phyloP scores from a whole-genome alignment of 92 coral and sea anemone species.

The Zoanthus solanderi region DNA sequence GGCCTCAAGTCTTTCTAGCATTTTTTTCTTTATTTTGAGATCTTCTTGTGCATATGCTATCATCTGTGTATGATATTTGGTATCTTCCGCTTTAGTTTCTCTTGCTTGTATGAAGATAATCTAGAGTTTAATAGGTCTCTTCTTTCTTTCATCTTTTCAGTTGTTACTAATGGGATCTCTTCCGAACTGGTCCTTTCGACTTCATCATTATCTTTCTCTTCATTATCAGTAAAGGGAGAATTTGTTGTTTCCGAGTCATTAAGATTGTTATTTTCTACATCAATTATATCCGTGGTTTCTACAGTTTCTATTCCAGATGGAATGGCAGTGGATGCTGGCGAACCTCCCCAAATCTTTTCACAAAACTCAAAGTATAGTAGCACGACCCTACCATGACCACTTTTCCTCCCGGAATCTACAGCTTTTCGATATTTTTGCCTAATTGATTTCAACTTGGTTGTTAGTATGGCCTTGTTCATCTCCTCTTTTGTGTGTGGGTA shows the following conservation, averaged over 20 bases:
- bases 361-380: constrained; percentile 31
- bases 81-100: constrained; percentile 58
- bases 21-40: constrained; percentile 50
- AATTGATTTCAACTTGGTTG: constrained; percentile 17
- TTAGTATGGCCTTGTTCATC: too few species aligned
- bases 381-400: constrained; percentile 48
- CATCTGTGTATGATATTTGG: constrained; percentile 51
- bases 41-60: constrained; percentile 61
- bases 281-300: neutral
- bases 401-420: neutral
- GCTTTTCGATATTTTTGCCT: constrained; percentile 45
- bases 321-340: constrained; percentile 24
- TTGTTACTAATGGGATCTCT: neutral
- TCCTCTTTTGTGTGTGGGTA: too few species aligned
- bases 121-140: constrained; percentile 56
- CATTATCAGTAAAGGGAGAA: neutral
- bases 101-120: constrained; percentile 58
- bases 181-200: neutral
- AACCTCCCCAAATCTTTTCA: constrained; percentile 38
- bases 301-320: constrained; percentile 36
- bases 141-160: constrained; percentile 26
- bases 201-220: neutral
- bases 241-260: neutral
- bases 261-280: constrained; percentile 2
- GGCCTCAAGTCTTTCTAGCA: constrained; percentile 66